A percentile compares a stretch with the other conserved stretches of the same genome.
These are phyloP conservation scores for Acrocephalus arundinaceus DNA, from an alignment of 2,113 vertebrate species.

Conservation along the genomic window DNA sequence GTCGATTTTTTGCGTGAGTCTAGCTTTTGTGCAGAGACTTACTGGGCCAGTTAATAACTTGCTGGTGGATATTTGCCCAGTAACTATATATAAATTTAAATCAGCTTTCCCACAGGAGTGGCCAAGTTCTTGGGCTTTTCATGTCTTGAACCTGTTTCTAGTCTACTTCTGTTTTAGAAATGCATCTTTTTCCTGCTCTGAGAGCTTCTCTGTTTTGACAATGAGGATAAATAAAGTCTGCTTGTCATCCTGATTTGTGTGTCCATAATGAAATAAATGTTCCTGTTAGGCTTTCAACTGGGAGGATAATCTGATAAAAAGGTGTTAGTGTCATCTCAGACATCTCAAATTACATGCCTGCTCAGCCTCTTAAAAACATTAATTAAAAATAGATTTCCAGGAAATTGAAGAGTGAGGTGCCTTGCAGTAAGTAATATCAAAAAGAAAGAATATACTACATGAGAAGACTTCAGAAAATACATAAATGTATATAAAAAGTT, in stretches of 20 bases:
- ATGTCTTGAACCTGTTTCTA: not conserved
- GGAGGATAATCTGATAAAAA: constrained; percentile 44
- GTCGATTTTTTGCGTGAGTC: not conserved
- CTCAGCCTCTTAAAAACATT: constrained; percentile 22
- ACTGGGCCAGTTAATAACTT: not conserved
- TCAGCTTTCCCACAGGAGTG: not conserved
- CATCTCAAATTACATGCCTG: constrained; percentile 5
- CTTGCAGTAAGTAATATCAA: not conserved
- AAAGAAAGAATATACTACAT: not conserved
- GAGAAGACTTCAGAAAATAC: not conserved
- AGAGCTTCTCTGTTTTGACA: not conserved
- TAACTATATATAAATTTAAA: not conserved
- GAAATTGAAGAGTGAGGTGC: constrained; percentile 6
- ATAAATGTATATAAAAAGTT: not conserved
- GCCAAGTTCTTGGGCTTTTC: not conserved
- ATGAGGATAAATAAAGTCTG: not conserved
- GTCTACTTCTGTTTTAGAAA: not conserved
- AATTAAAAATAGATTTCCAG: constrained; percentile 48
- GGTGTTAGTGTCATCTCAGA: constrained; percentile 10
- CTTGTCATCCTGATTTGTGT: constrained; percentile 33
- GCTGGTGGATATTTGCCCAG: not conserved
- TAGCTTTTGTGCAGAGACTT: not conserved
- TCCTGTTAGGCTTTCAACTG: constrained; percentile 9
- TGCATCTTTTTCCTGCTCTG: not conserved
- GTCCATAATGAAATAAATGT: constrained; percentile 18